These are phyloP conservation scores for Meloidogyne floridensis DNA, from an alignment of 1,140 invertebrate genomes.

Conservation along the genomic window DNA sequence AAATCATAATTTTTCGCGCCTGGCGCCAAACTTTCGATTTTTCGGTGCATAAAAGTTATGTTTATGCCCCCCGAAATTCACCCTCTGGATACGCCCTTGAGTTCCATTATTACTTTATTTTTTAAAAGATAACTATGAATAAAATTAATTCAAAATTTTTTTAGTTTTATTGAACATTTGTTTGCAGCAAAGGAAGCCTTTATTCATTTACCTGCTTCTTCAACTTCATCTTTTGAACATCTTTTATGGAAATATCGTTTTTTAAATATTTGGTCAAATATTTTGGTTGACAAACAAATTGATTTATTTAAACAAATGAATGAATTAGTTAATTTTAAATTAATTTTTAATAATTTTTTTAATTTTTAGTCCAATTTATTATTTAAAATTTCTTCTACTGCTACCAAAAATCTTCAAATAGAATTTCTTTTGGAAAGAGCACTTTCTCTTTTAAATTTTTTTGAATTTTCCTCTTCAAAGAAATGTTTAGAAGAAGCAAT, in stretches of 20 bases:
- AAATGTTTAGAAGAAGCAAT: conserved; percentile 24
- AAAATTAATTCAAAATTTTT: conserved; percentile 10
- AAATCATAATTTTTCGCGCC: no score
- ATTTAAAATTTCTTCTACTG: background rate
- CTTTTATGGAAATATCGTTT: conserved; percentile 37
- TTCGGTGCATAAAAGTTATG: no score
- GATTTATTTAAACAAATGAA: conserved; percentile 29
- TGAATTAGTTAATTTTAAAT: conserved; percentile 5
- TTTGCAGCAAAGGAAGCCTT: conserved; percentile 27
- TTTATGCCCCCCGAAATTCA: no score
- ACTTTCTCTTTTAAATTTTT: conserved; percentile 31
- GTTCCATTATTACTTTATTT: no score
- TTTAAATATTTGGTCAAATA: conserved; percentile 25
- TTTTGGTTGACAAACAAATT: conserved; percentile 25
- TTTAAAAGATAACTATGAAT: no score
- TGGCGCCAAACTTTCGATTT: no score
- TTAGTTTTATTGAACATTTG: conserved; percentile 30
- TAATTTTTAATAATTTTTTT: background rate
- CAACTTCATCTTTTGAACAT: background rate
- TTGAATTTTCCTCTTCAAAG: conserved; percentile 21
- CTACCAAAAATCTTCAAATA: background rate
- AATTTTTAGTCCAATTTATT: background rate
- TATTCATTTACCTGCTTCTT: background rate
- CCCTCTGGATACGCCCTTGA: no score
- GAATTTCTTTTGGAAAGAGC: conserved; percentile 35